Evolutionary conservation across 1,140 invertebrate genomes (phyloP).

Genomic region (Cotesia glomerata): DNA sequence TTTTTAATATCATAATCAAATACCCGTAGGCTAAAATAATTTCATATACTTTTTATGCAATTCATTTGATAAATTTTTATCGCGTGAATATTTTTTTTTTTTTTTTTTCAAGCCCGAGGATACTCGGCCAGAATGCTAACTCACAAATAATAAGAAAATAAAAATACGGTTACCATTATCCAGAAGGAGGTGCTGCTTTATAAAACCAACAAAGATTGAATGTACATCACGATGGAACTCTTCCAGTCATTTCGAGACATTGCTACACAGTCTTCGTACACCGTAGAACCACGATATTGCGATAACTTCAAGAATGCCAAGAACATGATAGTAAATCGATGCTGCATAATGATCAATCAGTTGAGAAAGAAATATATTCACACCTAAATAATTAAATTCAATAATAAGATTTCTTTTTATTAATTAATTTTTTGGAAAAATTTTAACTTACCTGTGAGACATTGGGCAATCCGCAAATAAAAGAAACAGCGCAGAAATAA

Average conservation of each 20-base stretch:
- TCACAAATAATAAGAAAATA: neutral
- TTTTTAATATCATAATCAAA: no score
- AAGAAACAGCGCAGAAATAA: conserved; percentile 85
- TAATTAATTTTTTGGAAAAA: no score
- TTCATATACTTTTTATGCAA: neutral
- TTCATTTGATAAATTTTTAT: no score
- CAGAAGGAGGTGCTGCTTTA: conserved; percentile 78
- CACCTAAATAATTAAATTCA: conserved; percentile 67
- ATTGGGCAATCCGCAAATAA: conserved; percentile 83
- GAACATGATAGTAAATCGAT: conserved; percentile 88
- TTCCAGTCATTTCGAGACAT: conserved; percentile 88
- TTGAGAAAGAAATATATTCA: conserved; percentile 93
- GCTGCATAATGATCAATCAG: conserved; percentile 92
- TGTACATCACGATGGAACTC: conserved; percentile 78
- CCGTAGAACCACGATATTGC: conserved; percentile 92
- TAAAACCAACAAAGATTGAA: conserved; percentile 86
- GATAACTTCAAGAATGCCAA: conserved; percentile 89
- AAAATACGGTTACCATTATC: conserved; percentile 72
- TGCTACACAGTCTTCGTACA: conserved; percentile 76
- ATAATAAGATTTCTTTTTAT: neutral
- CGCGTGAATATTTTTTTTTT: neutral
- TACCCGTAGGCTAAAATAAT: no score
- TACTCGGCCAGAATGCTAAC: neutral
- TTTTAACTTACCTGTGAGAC: conserved; percentile 79
- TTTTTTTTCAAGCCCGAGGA: neutral